Base-by-base conservation (phyloP, 2,113 vertebrate genomes). In the Aldabrachelys gigantea region DNA sequence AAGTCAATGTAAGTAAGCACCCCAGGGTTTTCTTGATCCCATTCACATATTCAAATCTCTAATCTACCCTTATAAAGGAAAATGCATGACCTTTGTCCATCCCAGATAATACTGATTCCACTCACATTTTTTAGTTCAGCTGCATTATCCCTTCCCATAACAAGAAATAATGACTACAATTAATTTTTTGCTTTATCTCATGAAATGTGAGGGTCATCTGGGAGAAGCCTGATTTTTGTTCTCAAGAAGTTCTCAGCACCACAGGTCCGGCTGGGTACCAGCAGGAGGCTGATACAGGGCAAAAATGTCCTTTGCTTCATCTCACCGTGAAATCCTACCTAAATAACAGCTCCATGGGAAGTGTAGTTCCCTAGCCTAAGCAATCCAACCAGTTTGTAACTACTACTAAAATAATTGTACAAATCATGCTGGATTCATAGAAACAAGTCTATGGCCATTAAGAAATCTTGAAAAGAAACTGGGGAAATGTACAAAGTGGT, bases 71-170 rank as follows among this genome's bases (percentile, higher is more conserved):
- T 47, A 44, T 10, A 16, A 13, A 44, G 10, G 38, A 5, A 25
- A 44, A 78, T 25, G 4, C 5, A 29, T 78, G 12, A 10, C 56
- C 57, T 89, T 80, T 84, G 29, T 90, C 88, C 57, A 72, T 88
- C 65, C 80, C 5, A 62, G 21, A 19, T 80, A 44, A 93, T 84
- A 6, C 24, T 80, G 35, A 69, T 87, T 79, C 81, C 80, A 22
- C 56, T 11, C 59, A 13, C 69, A 11, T 53, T 79, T 89, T 82
- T 65, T 87, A 94, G 88, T 93, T 38, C 24, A 89, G 38, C 8
- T 80, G 82, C 62, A 91, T 54, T 29, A 90, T 47, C 53, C 85
- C 52, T 91, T 95, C 47, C 83, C 95, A 85, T 4, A 84, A 87
- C 69, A 87, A 93, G 21, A 52, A 53, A 95, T 38, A 89, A 89